Base-by-base conservation (phyloP, 2,797 vertebrate genomes). In the Sebastes steindachneri region DNA sequence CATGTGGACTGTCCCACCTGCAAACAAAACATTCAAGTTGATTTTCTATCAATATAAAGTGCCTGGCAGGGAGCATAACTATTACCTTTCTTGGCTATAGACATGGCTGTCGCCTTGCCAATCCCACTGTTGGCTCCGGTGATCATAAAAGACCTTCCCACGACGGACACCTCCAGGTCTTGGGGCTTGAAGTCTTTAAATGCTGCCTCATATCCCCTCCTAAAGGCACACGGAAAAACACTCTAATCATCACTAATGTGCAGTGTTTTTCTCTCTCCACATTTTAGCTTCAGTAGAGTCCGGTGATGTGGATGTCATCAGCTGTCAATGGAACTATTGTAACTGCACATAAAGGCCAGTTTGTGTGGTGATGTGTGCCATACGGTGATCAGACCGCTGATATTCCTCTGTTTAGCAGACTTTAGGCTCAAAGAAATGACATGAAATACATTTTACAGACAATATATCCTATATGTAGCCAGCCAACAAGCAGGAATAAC, bases 91-190 rank as follows among this genome's bases (percentile, higher is more conserved):
- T 95, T 95, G 65, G 95, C 96, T 76, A 96, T 94, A 67, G 88
- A 90, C 85, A 89, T 88, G 64, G 95, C 94, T 9, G 92, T 83
- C 0, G 90, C 94, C 90, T 83, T 95, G 68, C 96, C 96, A 21
- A 96, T 96, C 21, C 95, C 95, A 35, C 95, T 95, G 84, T 95
- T 96, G 75, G 95, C 95, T 62, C 96, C 95, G 0, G 95, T 96
- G 77, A 96, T 86, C 95, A 96, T 95, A 60, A 94, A 96, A 68
- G 94, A 94, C 59, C 91, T 84, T 54, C 95, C 95, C 26, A 94
- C 95, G 7, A 95, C 91, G 0, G 94, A 95, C 35, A 96, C 92
- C 1, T 94, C 90, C 84, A 96, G 64, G 58, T 95, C 94, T 69
- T 88, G 83, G 8, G 83, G 82, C 9, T 90, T 80, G 79, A 96